Base-by-base conservation (phyloP, 1,140 invertebrate species). In the Drosophila kepulauana region DNA sequence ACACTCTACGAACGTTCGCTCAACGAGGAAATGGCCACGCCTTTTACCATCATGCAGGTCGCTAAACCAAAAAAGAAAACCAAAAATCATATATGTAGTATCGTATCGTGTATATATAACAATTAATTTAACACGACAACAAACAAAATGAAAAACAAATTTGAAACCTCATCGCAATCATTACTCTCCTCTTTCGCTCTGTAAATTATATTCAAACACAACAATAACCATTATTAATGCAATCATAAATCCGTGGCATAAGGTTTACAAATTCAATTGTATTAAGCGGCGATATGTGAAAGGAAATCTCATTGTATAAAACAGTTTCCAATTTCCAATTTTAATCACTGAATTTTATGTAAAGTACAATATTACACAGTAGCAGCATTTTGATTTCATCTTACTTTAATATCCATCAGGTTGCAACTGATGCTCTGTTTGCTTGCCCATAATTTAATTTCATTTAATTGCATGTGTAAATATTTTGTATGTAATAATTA, bases 11-110 rank as follows among this genome's bases (percentile, higher is more conserved):
- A 95, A 51, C 94, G 95, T 8, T 93, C 93, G 28, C 94, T 96
- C 88, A 93, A 95, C 77, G 96, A 97, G 92, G 96, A 96, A 91
- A 92, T 94, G 75, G 82, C 92, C 41, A 94, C 93, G 69, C 93
- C 93, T 13, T 94, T 95, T 87, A 95, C 95, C 35, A 94, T 96
- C 13, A 93, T 95, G 75, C 93, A 96, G 95, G 95, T 96, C 93
- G 91, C 67, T 84, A 82, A 80, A 43, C 52, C 11, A 20, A 75
- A 59, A 3, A 58, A 49, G 33, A 13, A 78, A 62, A 72, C 70
- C 48, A 52, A 45, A 49, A 54, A 10, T 61, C 48, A 58, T 48
- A 54, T 45, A 59, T 61, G 70, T 63, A 28, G n/a, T 56, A 46
- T 48, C 15, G n/a, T 64, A 45, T 25, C 20, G 20, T 64, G 41